phyloP scores from a whole-genome alignment of 1,140 invertebrate genomes.

The Danaus melanippus region DNA sequence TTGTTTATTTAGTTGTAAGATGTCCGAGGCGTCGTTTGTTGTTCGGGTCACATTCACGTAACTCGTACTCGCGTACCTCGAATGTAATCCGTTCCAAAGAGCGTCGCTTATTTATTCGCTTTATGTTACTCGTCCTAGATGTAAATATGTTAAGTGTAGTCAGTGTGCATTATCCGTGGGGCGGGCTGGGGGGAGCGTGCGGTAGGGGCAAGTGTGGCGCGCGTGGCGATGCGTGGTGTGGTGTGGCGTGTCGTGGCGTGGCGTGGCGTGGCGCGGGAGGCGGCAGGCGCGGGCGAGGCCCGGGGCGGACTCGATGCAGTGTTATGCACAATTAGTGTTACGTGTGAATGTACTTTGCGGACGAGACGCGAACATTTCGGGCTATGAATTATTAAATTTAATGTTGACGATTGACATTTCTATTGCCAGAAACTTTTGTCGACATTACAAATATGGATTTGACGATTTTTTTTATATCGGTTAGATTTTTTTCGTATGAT shows the following conservation, averaged over 20 bases:
- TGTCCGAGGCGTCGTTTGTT: constrained; percentile 16
- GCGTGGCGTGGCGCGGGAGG: constrained; percentile 22
- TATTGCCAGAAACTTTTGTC: too few relatives aligned
- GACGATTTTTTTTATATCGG: too few relatives aligned
- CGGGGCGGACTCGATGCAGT: constrained; percentile 16
- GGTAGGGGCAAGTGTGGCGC: constrained; percentile 14
- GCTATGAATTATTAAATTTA: constrained; percentile 27
- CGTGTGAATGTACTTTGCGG: constrained; percentile 21
- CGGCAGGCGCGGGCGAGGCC: constrained; percentile 25
- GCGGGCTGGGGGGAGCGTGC: constrained; percentile 10
- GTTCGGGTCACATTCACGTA: constrained; percentile 10
- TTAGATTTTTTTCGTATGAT: too few relatives aligned
- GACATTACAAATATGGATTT: too few relatives aligned
- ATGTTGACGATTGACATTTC: too few relatives aligned
- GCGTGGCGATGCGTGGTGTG: constrained; percentile 10
- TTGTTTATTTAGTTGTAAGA: constrained; percentile 33
- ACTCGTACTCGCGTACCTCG: constrained; percentile 33
- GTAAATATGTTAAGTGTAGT: constrained; percentile 29
- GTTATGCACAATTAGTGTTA: constrained; percentile 23
- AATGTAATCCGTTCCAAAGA: constrained; percentile 62
- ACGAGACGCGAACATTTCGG: constrained; percentile 16
- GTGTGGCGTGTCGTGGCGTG: constrained; percentile 16
- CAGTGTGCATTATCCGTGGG: neutral
- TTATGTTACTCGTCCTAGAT: constrained; percentile 41
- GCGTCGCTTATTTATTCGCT: constrained; percentile 58